Base-by-base conservation (phyloP, 2,797 vertebrate species). In the Microctenopoma steveboyesi region DNA sequence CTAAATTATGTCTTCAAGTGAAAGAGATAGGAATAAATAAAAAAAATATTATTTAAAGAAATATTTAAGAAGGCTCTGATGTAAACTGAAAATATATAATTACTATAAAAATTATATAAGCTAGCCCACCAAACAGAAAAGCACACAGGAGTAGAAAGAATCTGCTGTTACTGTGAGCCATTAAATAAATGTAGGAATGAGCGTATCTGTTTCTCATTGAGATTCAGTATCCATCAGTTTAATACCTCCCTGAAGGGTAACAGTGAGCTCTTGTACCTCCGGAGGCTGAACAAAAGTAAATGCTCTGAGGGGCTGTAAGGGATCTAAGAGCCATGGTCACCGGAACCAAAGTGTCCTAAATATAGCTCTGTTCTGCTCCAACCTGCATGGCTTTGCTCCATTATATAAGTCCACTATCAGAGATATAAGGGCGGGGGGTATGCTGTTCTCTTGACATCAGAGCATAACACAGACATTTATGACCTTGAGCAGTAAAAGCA, bases 311-410 rank as follows among this genome's bases (percentile, higher is more conserved):
- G 69, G 15, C 62, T 85, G 75, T 78, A 77, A 82, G 71, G 86
- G 77, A 88, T 88, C 77, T 77, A 72, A 86, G 81, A 86, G 74
- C 81, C 69, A 70, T 47, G 71, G 77, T 82, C 84, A 85, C 81
- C 58, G 61, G 77, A 86, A 84, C 85, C 76, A 83, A 85, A 78
- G 66, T 83, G 83, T 78, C 78, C 85, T 88, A 89, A 89, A 91
- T 91, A 91, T 91, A 91, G 76, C 79, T 63, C 56, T 57, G 74
- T 75, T 79, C 27, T 42, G 71, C 70, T 81, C 71, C 66, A 61
- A 76, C 78, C 80, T 45, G 64, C 72, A 53, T 68, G 66, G 68
- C 83, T 80, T 74, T 69, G 81, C 83, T 86, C 84, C 72, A 86
- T 88, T 86, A 83, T 77, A 84, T 87, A 84, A 88, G 80, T 22